phyloP scores from a whole-genome alignment of 2,888 invertebrate species.

The Andrena dorsata region DNA sequence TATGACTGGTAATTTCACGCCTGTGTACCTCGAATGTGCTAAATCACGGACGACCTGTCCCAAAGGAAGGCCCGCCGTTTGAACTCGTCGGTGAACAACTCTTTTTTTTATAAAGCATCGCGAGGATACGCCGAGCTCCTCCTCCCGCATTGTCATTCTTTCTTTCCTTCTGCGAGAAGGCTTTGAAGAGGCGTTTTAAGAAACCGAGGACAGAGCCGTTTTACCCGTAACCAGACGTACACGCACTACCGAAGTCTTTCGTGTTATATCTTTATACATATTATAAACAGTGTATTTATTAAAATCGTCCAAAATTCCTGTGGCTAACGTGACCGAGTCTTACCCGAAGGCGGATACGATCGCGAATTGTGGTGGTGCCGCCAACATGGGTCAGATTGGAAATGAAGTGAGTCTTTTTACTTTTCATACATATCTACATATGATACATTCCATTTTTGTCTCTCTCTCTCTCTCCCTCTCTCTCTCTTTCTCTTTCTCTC shows the following conservation, averaged over 20 bases:
- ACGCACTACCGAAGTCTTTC: constrained; percentile 49
- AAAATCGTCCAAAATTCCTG: constrained; percentile 80
- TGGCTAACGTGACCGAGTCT: constrained; percentile 79
- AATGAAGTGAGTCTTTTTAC: constrained; percentile 81
- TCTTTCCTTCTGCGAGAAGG: constrained; percentile 20
- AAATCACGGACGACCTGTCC: constrained; percentile 77
- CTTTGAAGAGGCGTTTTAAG: neutral
- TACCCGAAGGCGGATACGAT: constrained; percentile 81
- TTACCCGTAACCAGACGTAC: neutral
- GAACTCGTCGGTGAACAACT: constrained; percentile 56
- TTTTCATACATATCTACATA: neutral
- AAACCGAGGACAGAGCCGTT: neutral
- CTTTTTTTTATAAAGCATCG: neutral
- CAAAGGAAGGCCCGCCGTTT: constrained; percentile 51
- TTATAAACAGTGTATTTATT: constrained; percentile 51
- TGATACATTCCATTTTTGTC: neutral
- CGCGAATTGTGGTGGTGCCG: constrained; percentile 76
- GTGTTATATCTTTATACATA: constrained; percentile 32
- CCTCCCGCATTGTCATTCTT: neutral
- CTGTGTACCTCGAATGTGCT: constrained; percentile 75
- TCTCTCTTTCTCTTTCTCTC: constrained; percentile 2
- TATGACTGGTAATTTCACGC: constrained; percentile 77
- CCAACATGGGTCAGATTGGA: constrained; percentile 83
- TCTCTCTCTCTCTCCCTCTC: neutral
- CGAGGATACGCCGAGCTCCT: neutral